These are phyloP conservation scores for Gryllus bimaculatus DNA, from an alignment of 1,140 invertebrate species.

Conservation along the genomic window DNA sequence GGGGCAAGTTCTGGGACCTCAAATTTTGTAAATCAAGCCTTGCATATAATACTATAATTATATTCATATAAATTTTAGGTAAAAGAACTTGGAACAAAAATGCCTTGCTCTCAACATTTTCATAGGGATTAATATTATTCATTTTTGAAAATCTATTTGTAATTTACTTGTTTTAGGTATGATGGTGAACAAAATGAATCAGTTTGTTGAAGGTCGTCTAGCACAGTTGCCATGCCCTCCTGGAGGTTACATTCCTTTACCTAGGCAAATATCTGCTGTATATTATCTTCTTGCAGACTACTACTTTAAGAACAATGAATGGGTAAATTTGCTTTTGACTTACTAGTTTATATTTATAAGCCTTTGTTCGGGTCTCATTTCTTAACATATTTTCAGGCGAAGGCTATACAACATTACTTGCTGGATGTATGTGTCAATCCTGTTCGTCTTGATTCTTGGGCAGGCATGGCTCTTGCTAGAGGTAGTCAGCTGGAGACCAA, in stretches of 20 bases:
- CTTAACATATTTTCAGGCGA: conserved; percentile 30
- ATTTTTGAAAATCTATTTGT: too few relatives aligned
- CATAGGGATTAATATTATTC: too few relatives aligned
- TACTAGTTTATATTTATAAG: background rate
- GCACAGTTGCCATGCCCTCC: background rate
- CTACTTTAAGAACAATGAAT: conserved; percentile 81
- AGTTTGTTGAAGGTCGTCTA: conserved; percentile 52
- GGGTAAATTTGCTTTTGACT: conserved; percentile 34
- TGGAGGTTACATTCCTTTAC: background rate
- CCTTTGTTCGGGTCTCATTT: background rate
- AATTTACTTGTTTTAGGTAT: background rate
- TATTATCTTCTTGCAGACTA: conserved; percentile 87
- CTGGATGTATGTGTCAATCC: conserved; percentile 73
- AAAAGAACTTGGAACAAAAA: too few relatives aligned
- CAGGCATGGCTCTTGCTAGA: conserved; percentile 73
- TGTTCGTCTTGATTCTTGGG: conserved; percentile 81
- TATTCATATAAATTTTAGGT: too few relatives aligned
- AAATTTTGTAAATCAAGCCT: too few relatives aligned
- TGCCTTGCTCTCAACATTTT: too few relatives aligned
- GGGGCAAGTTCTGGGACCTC: too few relatives aligned
- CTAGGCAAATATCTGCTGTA: conserved; percentile 38
- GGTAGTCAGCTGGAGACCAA: conserved; percentile 70
- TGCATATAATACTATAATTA: too few relatives aligned
- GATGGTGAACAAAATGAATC: conserved; percentile 46
- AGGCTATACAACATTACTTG: conserved; percentile 72